Percentiles rank a stretch among this genome's conserved stretches.
phyloP scores from a whole-genome alignment of 2,113 vertebrate genomes.

The Origma solitaria region DNA sequence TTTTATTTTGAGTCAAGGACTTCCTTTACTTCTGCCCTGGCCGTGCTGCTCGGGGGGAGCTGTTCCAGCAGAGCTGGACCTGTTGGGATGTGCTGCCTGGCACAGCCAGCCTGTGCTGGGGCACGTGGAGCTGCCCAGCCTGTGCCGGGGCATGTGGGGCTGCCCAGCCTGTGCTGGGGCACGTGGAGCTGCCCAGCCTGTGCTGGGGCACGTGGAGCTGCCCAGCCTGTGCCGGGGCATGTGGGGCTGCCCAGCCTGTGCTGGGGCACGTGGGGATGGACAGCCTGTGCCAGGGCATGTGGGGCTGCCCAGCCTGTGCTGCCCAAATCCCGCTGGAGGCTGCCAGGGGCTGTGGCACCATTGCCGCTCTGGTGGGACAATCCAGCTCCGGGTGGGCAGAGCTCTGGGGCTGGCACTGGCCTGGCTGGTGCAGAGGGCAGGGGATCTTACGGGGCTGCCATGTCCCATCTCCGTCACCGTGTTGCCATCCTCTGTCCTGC shows the following conservation, averaged over 20 bases:
- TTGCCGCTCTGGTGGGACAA: no score
- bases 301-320: neutral
- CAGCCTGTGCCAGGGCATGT: neutral
- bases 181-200: neutral
- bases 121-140: neutral
- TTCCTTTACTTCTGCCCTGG: neutral
- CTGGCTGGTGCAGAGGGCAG: rapidly evolving
- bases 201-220: no score
- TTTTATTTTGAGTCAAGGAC: neutral
- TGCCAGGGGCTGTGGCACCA: rapidly evolving
- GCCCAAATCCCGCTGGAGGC: neutral
- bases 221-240: no score
- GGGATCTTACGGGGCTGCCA: rapidly evolving
- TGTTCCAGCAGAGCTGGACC: neutral
- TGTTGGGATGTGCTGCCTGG: rapidly evolving
- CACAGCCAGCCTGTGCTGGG: neutral
- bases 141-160: no score
- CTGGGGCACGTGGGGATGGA: neutral
- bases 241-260: neutral
- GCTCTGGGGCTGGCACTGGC: neutral
- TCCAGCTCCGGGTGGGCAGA: rapidly evolving
- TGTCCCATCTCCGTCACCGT: rapidly evolving
- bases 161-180: neutral
- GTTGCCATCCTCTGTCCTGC: neutral
- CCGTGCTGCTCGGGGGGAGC: neutral